Evolutionary conservation across 1,140 invertebrate species (phyloP), one percentile per base, ranked within the genome.

Genomic region (Heterodera carotae): DNA sequence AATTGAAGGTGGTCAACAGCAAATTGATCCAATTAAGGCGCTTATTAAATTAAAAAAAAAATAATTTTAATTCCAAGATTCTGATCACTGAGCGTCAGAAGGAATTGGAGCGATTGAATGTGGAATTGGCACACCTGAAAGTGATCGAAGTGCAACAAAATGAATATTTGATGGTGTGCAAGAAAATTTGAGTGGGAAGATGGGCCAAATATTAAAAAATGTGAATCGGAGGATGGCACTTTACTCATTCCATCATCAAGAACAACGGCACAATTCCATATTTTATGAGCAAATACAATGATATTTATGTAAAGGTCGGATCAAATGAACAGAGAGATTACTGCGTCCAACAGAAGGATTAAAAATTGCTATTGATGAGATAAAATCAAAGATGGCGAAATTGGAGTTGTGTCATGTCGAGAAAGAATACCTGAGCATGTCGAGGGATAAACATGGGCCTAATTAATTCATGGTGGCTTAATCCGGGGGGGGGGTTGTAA

Each of bases 151-250:
- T 15, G 7, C 59, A 74, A 34, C 72, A 74, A 25, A 74, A 62
- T n/a, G 72, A 74, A 62, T 59, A 74, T 34, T 34, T 74, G 64
- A 59, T 62, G 10, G 64, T 74, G 7, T 56, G 72, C 53, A 74
- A 74, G 33, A 74, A 74, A 12, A n/a, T 74, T 74, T 66, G 36
- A 72, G 15, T 12, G 48, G 18, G 22, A 12, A 43, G 39, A n/a
- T n/a, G n/a, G n/a, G n/a, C n/a, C n/a, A n/a, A n/a, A n/a, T n/a
- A n/a, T n/a, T n/a, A n/a, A n/a, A n/a, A n/a, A n/a, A n/a, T n/a
- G n/a, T n/a, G n/a, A n/a, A n/a, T n/a, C n/a, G n/a, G n/a, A n/a
- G n/a, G n/a, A n/a, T n/a, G n/a, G n/a, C n/a, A n/a, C n/a, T n/a
- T n/a, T n/a, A n/a, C n/a, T n/a, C n/a, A n/a, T n/a, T n/a, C n/a